These are phyloP conservation scores for Tortrix viridana DNA, from an alignment of 2,888 invertebrate genomes.

Conservation along the genomic window DNA sequence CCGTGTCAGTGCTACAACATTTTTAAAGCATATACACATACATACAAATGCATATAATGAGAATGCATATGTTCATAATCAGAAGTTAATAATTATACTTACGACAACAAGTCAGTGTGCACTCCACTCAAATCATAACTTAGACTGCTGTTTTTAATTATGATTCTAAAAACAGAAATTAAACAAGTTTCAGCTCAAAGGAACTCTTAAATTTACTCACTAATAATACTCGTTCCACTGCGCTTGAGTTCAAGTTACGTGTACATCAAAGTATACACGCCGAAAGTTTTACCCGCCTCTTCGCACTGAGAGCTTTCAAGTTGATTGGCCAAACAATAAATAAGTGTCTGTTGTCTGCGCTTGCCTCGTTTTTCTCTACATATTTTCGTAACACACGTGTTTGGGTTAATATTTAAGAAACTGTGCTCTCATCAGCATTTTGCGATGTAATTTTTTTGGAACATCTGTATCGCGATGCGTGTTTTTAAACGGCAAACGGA, in stretches of 20 bases:
- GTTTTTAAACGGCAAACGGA: too few species aligned
- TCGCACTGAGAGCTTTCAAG: conserved; percentile 60
- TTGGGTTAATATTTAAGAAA: conserved; percentile 22
- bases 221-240: conserved; percentile 6
- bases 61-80: too few species aligned
- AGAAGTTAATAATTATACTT: too few species aligned
- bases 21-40: background rate
- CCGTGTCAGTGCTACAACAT: too few species aligned
- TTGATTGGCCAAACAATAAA: conserved; percentile 74
- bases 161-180: background rate
- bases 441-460: background rate
- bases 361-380: conserved; percentile 18
- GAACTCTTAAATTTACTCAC: background rate
- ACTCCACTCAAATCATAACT: too few species aligned
- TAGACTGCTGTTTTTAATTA: too few species aligned
- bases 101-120: too few species aligned
- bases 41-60: too few species aligned
- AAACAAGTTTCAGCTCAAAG: background rate
- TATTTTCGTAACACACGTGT: conserved; percentile 12
- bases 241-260: conserved; percentile 10
- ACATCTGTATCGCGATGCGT: too few species aligned
- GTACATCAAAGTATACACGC: conserved; percentile 34
- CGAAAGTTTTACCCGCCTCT: conserved; percentile 45
- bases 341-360: conserved; percentile 47
- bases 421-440: background rate